These are phyloP conservation scores for Chrysoperla carnea DNA, from an alignment of 1,140 invertebrate species.

Conservation along the genomic window DNA sequence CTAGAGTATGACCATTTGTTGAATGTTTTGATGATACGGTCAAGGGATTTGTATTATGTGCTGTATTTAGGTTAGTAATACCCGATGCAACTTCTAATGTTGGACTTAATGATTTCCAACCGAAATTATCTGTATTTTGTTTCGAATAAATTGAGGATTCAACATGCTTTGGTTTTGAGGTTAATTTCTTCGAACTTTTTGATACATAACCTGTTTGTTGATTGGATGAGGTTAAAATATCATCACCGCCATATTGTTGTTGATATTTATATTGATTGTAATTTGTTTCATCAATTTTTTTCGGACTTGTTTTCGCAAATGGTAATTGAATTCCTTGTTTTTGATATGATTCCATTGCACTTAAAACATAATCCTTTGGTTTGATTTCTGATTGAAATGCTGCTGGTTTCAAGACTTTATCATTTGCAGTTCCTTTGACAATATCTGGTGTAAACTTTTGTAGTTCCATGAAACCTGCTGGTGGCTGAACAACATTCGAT, in stretches of 20 bases:
- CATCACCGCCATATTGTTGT: not conserved
- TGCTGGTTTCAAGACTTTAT: not conserved
- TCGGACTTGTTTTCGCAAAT: not conserved
- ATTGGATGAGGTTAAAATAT: not conserved
- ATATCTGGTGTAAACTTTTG: not conserved
- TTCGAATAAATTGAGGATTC: not conserved
- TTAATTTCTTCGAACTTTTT: not conserved
- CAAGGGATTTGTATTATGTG: too few relatives aligned
- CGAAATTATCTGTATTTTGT: not conserved
- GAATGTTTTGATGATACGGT: too few relatives aligned
- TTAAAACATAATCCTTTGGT: not conserved
- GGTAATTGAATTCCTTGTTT: not conserved
- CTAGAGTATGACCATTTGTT: not conserved
- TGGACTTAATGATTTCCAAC: not conserved
- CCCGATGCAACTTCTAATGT: not conserved
- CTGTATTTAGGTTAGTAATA: not conserved
- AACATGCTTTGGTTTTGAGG: not conserved
- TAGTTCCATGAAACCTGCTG: not conserved
- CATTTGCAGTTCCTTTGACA: not conserved
- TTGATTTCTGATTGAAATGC: too few relatives aligned
- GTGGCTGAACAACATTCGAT: not conserved
- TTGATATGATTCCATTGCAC: not conserved
- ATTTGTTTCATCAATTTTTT: not conserved
- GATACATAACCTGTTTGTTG: not conserved
- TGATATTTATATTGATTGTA: not conserved